These are phyloP conservation scores for Phoenicopterus ruber DNA, from an alignment of 2,113 vertebrate species.

Conservation along the genomic window DNA sequence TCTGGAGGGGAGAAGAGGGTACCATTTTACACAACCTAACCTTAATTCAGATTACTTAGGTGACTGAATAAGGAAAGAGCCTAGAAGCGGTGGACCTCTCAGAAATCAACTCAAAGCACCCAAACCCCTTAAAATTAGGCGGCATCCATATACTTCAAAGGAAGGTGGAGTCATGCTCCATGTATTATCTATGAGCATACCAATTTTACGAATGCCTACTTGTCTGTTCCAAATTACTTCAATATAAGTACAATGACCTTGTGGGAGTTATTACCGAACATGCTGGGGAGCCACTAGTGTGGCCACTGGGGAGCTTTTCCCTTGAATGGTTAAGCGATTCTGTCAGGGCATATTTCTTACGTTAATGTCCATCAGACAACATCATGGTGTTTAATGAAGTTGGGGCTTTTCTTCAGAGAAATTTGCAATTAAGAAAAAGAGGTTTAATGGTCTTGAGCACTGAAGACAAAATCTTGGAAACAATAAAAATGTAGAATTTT, in stretches of 20 bases:
- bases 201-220: background rate
- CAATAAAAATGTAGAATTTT: background rate
- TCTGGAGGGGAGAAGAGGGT: background rate
- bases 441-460: background rate
- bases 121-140: background rate
- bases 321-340: background rate
- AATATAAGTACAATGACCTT: background rate
- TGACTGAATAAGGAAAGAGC: background rate
- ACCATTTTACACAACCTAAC: background rate
- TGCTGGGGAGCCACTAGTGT: background rate
- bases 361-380: background rate
- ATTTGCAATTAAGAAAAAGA: background rate
- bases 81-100: background rate
- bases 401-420: background rate
- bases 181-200: background rate
- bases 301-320: background rate
- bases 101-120: background rate
- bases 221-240: background rate
- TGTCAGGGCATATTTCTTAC: background rate
- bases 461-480: background rate
- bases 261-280: background rate
- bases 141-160: background rate
- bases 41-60: background rate
- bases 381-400: background rate
- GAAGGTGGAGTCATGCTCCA: background rate